Percentiles rank a stretch among this genome's conserved stretches.
Conservation (phyloP, 2,797 vertebrate species). For the Lepilemur ruficaudatus region DNA sequence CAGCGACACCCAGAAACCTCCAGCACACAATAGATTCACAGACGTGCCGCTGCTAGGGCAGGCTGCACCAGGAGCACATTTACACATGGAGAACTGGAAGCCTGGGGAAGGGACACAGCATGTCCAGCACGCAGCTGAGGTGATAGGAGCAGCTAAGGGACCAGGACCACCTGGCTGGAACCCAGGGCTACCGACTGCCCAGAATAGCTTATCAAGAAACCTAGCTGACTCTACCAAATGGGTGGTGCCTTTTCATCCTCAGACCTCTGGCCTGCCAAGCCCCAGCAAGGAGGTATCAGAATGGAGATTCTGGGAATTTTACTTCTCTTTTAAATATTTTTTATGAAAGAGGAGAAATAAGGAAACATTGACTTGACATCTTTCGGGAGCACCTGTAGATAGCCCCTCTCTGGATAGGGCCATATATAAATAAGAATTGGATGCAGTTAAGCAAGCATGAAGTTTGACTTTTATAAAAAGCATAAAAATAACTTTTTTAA, state of each 20-base stretch:
- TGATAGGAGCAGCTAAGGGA: not conserved
- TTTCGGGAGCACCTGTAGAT: not conserved
- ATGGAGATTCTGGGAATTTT: not conserved
- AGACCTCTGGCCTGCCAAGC: not conserved
- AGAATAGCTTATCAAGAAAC: not conserved
- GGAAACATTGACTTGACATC: not conserved
- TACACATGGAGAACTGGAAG: not conserved
- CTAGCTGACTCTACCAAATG: no score
- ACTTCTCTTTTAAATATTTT: not conserved
- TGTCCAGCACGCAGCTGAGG: not conserved
- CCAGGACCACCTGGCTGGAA: not conserved
- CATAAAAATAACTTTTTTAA: not conserved
- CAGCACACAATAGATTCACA: not conserved
- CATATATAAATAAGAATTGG: not conserved
- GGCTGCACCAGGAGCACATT: not conserved
- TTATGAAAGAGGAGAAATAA: not conserved
- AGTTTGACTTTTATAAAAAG: not conserved
- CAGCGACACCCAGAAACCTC: not conserved
- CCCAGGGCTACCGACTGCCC: not conserved
- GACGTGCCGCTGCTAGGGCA: not conserved
- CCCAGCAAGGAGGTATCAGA: not conserved
- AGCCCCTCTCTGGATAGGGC: not conserved
- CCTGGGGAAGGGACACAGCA: not conserved
- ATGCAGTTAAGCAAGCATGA: not conserved
- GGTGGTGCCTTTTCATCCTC: not conserved